Evolutionary conservation across 2,888 invertebrate genomes (phyloP).

Genomic region (Micropterix aruncella): DNA sequence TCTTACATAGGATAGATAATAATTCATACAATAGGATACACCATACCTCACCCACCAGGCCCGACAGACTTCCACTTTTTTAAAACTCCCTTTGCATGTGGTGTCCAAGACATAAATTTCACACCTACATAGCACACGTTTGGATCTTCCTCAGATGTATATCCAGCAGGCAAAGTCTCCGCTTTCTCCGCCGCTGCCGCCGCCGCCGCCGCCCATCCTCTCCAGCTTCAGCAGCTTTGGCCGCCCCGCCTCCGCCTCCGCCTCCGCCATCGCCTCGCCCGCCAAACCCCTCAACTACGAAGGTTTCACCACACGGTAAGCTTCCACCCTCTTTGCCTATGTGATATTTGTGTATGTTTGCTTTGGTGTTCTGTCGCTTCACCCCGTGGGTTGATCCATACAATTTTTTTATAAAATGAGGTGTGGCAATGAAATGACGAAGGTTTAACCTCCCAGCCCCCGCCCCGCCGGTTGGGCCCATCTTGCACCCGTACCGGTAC

Average conservation of each 20-base stretch:
- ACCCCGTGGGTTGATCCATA: no score
- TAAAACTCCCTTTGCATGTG: not conserved
- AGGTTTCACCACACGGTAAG: slow-evolving; percentile 52
- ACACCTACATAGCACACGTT: not conserved
- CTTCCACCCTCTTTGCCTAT: no score
- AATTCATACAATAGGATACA: no score
- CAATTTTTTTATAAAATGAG: no score
- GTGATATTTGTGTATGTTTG: no score
- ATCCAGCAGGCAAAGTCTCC: not conserved
- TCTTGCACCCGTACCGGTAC: no score
- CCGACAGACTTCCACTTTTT: not conserved
- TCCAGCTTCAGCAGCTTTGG: slow-evolving; percentile 2
- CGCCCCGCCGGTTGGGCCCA: no score
- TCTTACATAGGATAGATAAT: no score
- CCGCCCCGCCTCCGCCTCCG: not conserved
- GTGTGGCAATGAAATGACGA: no score
- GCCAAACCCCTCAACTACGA: slow-evolving; percentile 45
- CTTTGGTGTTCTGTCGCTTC: no score
- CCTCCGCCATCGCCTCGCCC: slow-evolving; percentile 11
- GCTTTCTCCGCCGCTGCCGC: not conserved
- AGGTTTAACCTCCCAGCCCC: no score
- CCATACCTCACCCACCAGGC: no score
- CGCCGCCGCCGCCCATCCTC: not conserved
- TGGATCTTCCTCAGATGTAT: not conserved
- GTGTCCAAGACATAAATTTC: not conserved